Conservation (phyloP, 2,113 vertebrate species). For the Xenopus borealis region DNA sequence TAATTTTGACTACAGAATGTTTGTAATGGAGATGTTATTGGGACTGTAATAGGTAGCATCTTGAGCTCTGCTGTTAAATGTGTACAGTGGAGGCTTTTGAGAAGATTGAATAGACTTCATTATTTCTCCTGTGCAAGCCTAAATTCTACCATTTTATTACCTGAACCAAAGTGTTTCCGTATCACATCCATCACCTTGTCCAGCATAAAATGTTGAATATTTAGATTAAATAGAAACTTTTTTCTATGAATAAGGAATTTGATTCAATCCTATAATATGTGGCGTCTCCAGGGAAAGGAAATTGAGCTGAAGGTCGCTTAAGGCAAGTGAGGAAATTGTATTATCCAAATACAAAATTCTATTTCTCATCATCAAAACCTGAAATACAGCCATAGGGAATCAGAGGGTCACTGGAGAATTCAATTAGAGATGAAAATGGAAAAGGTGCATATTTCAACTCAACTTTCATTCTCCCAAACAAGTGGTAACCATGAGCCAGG, state of each 20-base stretch:
- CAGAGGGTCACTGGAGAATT: conserved; percentile 65
- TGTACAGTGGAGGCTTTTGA: conserved; percentile 56
- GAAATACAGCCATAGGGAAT: conserved; percentile 61
- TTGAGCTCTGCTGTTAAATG: conserved; percentile 49
- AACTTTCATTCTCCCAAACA: conserved; percentile 62
- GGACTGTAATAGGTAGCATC: conserved; percentile 57
- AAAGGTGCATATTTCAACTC: conserved; percentile 64
- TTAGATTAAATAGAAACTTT: conserved; percentile 72
- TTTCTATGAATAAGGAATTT: conserved; percentile 71
- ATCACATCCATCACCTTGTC: conserved; percentile 70
- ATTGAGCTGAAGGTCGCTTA: conserved; percentile 71
- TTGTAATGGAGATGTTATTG: conserved; percentile 56
- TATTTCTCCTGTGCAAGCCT: conserved; percentile 60
- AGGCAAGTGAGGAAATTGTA: conserved; percentile 72
- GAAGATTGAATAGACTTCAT: conserved; percentile 69
- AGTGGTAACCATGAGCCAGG: conserved; percentile 50
- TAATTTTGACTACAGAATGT: conserved; percentile 57
- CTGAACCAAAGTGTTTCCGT: conserved; percentile 65
- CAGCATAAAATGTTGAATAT: conserved; percentile 66
- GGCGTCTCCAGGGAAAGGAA: conserved; percentile 66
- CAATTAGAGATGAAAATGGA: conserved; percentile 67
- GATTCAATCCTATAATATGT: conserved; percentile 66
- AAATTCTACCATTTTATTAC: conserved; percentile 65
- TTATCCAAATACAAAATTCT: conserved; percentile 71
- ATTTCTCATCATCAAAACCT: conserved; percentile 67